Evolutionary conservation across 2,888 invertebrate genomes (phyloP).

Genomic region (Lymantria monacha): DNA sequence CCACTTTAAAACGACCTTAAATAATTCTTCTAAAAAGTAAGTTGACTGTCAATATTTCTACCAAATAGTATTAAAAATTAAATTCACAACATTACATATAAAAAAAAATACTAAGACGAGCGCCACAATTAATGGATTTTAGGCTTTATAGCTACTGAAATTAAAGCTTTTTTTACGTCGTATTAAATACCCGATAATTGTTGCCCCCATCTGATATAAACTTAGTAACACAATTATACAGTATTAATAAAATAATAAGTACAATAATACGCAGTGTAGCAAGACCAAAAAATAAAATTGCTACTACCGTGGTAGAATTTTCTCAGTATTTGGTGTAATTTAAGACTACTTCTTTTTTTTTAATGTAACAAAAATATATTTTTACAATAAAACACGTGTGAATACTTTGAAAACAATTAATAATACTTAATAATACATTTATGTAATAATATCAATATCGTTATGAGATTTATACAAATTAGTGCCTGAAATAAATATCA

Average conservation of each 20-base stretch:
- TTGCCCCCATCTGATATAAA: slow-evolving; percentile 9
- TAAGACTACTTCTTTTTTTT: not conserved
- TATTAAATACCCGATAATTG: slow-evolving; percentile 3
- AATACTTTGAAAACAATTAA: not conserved
- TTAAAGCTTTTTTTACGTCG: not conserved
- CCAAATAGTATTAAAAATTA: slow-evolving; percentile 11
- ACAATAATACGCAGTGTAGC: slow-evolving; percentile 30
- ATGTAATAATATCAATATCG: not conserved
- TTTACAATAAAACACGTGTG: not conserved
- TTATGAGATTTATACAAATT: not conserved
- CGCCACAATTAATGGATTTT: slow-evolving; percentile 3
- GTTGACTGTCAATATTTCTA: slow-evolving; percentile 18
- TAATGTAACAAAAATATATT: not conserved
- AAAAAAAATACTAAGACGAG: slow-evolving; percentile 13
- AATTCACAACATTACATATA: slow-evolving; percentile 21
- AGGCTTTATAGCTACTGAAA: not conserved
- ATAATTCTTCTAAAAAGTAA: too few relatives aligned
- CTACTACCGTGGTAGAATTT: slow-evolving; percentile 16
- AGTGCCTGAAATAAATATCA: not conserved
- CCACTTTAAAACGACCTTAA: too few relatives aligned
- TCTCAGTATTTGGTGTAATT: slow-evolving; percentile 7
- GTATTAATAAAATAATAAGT: slow-evolving; percentile 25
- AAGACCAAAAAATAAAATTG: slow-evolving; percentile 7
- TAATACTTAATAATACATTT: not conserved
- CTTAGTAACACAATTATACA: slow-evolving; percentile 19